Conservation (phyloP, 2,113 vertebrate genomes). For the Poeciliopsis prolifica region DNA sequence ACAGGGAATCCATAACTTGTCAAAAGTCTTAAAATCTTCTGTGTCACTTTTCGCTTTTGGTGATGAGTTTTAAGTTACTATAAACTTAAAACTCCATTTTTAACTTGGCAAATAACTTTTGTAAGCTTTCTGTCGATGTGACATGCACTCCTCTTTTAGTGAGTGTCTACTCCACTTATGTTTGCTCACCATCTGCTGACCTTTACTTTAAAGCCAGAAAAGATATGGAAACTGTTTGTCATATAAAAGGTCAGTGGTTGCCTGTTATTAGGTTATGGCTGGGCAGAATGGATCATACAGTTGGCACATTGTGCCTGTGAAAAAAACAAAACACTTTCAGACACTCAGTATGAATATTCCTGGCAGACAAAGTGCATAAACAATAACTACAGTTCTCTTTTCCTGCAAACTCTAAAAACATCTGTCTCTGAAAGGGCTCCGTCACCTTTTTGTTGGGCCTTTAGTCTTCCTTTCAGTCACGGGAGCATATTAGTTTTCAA, state of each 20-base stretch:
- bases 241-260: conserved; percentile 16
- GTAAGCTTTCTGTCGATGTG: conserved; percentile 17
- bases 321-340: neutral
- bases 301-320: neutral
- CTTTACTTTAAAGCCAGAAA: conserved; percentile 25
- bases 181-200: conserved; percentile 48
- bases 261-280: conserved; percentile 1
- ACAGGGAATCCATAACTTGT: conserved; percentile 10
- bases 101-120: neutral
- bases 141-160: neutral
- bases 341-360: conserved; percentile 5
- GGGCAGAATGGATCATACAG: neutral
- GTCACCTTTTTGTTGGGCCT: conserved; percentile 14
- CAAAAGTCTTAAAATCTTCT: neutral
- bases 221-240: conserved; percentile 25
- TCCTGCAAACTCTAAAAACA: neutral
- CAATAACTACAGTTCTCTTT: neutral
- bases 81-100: neutral
- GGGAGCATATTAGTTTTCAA: conserved; percentile 10
- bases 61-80: neutral
- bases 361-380: neutral
- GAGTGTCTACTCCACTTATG: conserved; percentile 4
- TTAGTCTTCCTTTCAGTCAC: conserved; percentile 31
- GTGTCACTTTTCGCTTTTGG: neutral
- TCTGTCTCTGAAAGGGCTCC: neutral